phyloP scores from a whole-genome alignment of 1,140 invertebrate genomes.

The Latrodectus geometricus region DNA sequence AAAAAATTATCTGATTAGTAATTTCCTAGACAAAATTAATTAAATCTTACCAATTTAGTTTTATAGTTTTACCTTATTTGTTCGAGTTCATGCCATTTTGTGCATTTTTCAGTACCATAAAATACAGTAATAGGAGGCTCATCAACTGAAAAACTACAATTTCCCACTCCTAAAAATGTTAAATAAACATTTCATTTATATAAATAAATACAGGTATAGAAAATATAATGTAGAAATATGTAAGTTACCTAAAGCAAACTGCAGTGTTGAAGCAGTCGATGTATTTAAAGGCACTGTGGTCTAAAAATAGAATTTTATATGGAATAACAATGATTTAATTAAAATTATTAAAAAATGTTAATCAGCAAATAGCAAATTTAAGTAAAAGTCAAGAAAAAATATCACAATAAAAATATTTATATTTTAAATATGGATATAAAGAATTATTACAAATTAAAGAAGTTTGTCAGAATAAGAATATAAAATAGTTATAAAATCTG shows the following conservation, averaged over 20 bases:
- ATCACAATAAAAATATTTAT: background rate
- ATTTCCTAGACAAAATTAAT: background rate
- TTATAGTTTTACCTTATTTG: constrained; percentile 25
- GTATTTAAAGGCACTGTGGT: constrained; percentile 55
- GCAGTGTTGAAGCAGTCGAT: constrained; percentile 66
- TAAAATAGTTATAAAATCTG: too few species aligned
- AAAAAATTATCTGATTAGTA: constrained; percentile 13
- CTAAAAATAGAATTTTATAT: constrained; percentile 53
- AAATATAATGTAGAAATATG: background rate
- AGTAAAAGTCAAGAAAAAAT: too few species aligned
- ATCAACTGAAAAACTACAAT: constrained; percentile 38
- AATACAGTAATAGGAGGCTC: constrained; percentile 52
- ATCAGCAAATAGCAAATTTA: background rate
- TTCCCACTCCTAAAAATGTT: constrained; percentile 41
- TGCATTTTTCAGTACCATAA: constrained; percentile 57
- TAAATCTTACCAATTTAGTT: background rate
- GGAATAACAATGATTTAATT: constrained; percentile 23
- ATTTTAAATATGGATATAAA: too few species aligned
- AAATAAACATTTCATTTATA: background rate
- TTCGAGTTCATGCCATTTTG: constrained; percentile 59
- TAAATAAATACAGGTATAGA: background rate
- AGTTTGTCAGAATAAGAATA: too few species aligned
- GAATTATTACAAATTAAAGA: too few species aligned
- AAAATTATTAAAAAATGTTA: background rate
- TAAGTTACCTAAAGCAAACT: constrained; percentile 68